These are phyloP conservation scores for Melanogrammus aeglefinus DNA, from an alignment of 2,797 vertebrate species.

Conservation along the genomic window DNA sequence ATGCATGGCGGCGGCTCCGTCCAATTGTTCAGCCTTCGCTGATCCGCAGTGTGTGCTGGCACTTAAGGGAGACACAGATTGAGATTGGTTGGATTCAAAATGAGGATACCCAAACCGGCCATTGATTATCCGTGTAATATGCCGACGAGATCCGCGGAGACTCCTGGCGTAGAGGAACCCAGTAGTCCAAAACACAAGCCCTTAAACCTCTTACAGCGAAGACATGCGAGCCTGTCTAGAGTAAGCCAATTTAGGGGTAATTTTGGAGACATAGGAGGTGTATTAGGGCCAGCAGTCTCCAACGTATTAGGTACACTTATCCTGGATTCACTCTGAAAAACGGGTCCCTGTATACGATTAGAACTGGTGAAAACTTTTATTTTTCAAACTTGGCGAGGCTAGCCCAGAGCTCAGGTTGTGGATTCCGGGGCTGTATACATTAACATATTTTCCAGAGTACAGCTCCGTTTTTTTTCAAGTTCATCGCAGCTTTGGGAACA, in stretches of 20 bases:
- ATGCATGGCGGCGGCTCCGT: not conserved
- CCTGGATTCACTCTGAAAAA: not conserved
- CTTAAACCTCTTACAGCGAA: not conserved
- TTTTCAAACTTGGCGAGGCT: not conserved
- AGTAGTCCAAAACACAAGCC: not conserved
- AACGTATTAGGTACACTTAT: not conserved
- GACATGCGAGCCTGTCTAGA: not conserved
- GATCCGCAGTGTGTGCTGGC: too few relatives aligned
- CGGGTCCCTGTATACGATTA: not conserved
- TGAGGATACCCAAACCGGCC: not conserved
- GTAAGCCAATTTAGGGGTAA: not conserved
- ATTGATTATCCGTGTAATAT: not conserved
- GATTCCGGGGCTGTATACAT: not conserved
- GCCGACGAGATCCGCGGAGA: not conserved
- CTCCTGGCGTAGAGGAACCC: not conserved
- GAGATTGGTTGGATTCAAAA: not conserved
- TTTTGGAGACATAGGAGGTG: not conserved
- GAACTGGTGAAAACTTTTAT: not conserved
- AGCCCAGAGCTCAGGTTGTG: not conserved
- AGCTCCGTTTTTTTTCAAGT: not conserved
- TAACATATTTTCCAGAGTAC: not conserved
- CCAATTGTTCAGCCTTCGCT: not conserved
- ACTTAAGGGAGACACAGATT: not conserved
- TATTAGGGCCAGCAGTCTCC: not conserved
- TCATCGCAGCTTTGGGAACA: not conserved